A percentile compares a stretch with the other conserved stretches of the same genome.
Conservation (phyloP, 2,113 vertebrate species). For the Meleagris gallopavo region DNA sequence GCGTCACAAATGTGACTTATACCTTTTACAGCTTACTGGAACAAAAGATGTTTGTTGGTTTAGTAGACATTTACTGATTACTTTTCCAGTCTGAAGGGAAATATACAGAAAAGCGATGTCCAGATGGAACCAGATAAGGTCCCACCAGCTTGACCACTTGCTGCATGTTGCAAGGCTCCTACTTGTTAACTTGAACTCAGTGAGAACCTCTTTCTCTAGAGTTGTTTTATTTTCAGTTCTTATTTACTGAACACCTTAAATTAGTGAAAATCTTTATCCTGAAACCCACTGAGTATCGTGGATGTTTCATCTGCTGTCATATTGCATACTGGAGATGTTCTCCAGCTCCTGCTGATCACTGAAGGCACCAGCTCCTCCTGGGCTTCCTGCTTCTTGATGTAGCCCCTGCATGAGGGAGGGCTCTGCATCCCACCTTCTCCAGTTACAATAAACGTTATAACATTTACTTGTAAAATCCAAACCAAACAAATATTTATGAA, state of each 20-base stretch:
- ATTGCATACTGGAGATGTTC: rapidly evolving
- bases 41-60: neutral
- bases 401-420: neutral
- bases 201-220: neutral
- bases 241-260: neutral
- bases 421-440: neutral
- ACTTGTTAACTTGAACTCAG: neutral
- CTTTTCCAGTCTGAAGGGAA: neutral
- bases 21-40: neutral
- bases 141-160: neutral
- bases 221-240: neutral
- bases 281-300: neutral
- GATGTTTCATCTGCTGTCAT: neutral
- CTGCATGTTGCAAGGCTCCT: neutral
- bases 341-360: neutral
- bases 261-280: neutral
- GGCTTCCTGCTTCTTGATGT: neutral
- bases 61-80: no score
- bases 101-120: neutral
- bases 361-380: neutral
- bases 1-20: neutral
- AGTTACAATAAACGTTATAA: neutral
- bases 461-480: neutral
- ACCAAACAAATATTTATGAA: neutral
- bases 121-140: neutral